phyloP scores from a whole-genome alignment of 2,888 invertebrate species.

The Pasiphila rectangulata region DNA sequence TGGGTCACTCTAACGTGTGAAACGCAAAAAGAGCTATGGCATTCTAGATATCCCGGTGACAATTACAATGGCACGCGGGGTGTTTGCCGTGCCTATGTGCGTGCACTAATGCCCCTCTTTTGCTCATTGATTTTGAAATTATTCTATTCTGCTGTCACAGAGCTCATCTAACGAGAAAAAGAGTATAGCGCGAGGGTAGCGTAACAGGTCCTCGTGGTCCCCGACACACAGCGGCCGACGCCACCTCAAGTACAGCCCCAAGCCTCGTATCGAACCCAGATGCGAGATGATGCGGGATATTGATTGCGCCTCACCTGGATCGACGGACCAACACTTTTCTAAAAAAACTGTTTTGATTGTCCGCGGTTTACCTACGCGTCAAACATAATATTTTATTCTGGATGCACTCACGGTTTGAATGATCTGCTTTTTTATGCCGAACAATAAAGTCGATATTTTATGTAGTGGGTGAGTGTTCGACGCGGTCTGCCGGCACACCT shows the following conservation, averaged over 20 bases:
- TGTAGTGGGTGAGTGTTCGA: neutral
- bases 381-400: slow-evolving; percentile 46
- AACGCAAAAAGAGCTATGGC: slow-evolving; percentile 57
- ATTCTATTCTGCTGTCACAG: too few species aligned
- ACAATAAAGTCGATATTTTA: slow-evolving; percentile 9
- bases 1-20: slow-evolving; percentile 51
- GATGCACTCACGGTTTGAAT: slow-evolving; percentile 23
- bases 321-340: slow-evolving; percentile 30
- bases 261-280: too few species aligned
- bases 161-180: too few species aligned
- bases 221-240: slow-evolving; percentile 4
- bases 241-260: neutral
- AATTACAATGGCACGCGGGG: slow-evolving; percentile 30
- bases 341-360: slow-evolving; percentile 54
- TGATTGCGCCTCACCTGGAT: slow-evolving; percentile 37
- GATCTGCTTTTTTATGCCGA: slow-evolving; percentile 21
- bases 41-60: slow-evolving; percentile 43
- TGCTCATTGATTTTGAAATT: too few species aligned
- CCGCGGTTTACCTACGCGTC: slow-evolving; percentile 39
- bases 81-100: slow-evolving; percentile 47
- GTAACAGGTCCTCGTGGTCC: too few species aligned
- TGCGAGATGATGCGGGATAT: slow-evolving; percentile 34
- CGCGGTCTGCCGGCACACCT: slow-evolving; percentile 1
- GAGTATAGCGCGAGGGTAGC: too few species aligned
- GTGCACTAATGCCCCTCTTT: slow-evolving; percentile 75